Evolutionary conservation across 2,113 vertebrate species (phyloP).

Genomic region (Manacus vitellinus): DNA sequence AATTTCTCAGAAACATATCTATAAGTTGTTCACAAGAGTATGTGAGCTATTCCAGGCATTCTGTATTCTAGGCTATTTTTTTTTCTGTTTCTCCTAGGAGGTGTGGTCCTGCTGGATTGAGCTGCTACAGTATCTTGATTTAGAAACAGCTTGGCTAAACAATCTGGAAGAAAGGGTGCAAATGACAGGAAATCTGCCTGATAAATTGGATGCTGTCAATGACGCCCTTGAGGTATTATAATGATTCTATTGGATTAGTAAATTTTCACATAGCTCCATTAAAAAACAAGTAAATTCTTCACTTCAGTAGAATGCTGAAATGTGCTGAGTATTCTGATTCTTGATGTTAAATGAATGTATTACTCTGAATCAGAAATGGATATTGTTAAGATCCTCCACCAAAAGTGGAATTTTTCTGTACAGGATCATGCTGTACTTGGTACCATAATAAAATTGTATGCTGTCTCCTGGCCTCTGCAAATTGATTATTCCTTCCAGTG

Average conservation of each 20-base stretch:
- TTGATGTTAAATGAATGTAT: not conserved
- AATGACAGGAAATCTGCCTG: constrained; percentile 80
- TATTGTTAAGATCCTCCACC: not conserved
- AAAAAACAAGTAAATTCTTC: not conserved
- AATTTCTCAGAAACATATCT: not conserved
- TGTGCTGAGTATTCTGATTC: not conserved
- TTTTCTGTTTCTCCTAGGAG: constrained; percentile 75
- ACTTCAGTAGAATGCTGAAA: not conserved
- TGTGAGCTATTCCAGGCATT: not conserved
- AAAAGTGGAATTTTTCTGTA: not conserved
- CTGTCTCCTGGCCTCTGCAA: not conserved
- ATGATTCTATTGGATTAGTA: not conserved
- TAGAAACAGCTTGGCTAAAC: constrained; percentile 90
- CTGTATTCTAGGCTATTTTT: not conserved
- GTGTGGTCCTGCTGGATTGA: constrained; percentile 99
- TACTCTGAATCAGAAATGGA: not conserved
- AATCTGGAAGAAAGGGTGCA: constrained; percentile 86
- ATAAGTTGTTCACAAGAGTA: not conserved
- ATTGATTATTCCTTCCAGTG: not conserved
- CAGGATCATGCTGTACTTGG: not conserved
- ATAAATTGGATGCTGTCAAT: constrained; percentile 79
- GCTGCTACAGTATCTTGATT: constrained; percentile 91
- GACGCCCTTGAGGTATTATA: constrained; percentile 88
- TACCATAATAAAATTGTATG: not conserved
- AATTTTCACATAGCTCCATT: not conserved